A percentile compares a stretch with the other conserved stretches of the same genome.
These are phyloP conservation scores for Aegypius monachus DNA, from an alignment of 2,113 vertebrate genomes.

Conservation along the genomic window DNA sequence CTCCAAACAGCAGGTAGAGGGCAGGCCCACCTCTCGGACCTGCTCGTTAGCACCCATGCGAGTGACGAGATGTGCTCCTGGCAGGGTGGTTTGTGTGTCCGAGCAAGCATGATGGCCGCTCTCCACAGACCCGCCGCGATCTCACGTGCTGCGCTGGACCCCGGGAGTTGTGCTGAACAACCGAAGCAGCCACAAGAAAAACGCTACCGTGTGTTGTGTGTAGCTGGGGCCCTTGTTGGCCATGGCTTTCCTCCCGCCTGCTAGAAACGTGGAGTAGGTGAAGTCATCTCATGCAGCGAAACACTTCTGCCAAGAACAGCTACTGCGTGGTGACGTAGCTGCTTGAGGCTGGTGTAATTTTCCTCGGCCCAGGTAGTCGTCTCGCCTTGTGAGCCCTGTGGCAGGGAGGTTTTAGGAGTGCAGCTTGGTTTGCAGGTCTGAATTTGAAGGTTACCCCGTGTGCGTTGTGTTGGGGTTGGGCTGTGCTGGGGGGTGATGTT, in stretches of 20 bases:
- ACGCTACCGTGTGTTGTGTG: neutral
- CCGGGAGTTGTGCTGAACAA: neutral
- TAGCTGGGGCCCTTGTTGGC: neutral
- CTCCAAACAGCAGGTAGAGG: slow-evolving; percentile 29
- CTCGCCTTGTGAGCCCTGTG: neutral
- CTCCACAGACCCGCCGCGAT: rapidly evolving
- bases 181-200: neutral
- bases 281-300: neutral
- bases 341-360: neutral
- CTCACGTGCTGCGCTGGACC: neutral
- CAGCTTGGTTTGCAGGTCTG: neutral
- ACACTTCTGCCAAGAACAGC: neutral
- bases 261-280: neutral
- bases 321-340: neutral
- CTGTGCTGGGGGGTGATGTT: neutral
- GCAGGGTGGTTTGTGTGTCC: neutral
- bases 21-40: neutral
- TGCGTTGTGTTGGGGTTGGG: neutral
- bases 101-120: rapidly evolving
- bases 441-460: neutral
- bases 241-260: neutral
- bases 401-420: neutral
- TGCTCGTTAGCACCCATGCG: neutral
- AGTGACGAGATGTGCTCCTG: neutral
- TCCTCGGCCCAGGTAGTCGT: neutral